Evolutionary conservation across 2,797 vertebrate genomes (phyloP).

Genomic region (Leptodactylus fallax): DNA sequence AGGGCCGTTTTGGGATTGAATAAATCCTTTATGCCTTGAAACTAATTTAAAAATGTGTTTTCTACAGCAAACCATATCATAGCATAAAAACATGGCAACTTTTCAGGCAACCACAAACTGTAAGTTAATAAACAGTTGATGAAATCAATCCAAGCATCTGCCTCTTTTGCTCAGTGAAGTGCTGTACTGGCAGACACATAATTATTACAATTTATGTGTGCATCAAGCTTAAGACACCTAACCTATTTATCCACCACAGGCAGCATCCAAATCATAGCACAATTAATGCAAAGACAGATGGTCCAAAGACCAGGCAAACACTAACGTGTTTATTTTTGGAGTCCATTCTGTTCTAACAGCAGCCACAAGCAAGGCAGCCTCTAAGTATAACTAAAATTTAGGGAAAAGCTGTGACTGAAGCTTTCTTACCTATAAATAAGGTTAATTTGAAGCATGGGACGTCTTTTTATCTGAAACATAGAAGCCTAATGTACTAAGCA

Average conservation of each 20-base stretch:
- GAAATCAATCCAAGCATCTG: not conserved
- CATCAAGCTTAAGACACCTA: conserved; percentile 46
- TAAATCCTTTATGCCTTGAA: not conserved
- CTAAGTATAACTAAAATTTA: not conserved
- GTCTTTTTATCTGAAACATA: not conserved
- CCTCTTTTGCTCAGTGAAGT: conserved; percentile 4
- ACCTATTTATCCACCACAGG: conserved; percentile 52
- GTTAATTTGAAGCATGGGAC: not conserved
- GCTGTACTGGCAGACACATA: conserved; percentile 9
- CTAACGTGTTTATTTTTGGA: conserved; percentile 46
- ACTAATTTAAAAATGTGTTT: not conserved
- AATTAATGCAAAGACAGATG: conserved; percentile 58
- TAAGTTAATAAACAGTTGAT: conserved; percentile 3
- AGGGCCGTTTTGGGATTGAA: not conserved
- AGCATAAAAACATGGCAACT: not conserved
- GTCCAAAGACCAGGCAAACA: conserved; percentile 42
- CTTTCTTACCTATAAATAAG: conserved; percentile 4
- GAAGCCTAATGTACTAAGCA: not conserved
- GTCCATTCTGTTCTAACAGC: conserved; percentile 46
- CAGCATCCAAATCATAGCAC: conserved; percentile 45
- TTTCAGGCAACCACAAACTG: not conserved
- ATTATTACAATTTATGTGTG: conserved; percentile 53
- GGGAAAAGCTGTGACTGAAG: not conserved
- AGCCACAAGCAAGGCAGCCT: conserved; percentile 12
- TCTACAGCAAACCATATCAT: not conserved